A percentile compares a stretch with the other conserved stretches of the same genome.
Evolutionary conservation across 2,797 vertebrate genomes (phyloP).

Genomic region (Phrynocephalus vlangalii): DNA sequence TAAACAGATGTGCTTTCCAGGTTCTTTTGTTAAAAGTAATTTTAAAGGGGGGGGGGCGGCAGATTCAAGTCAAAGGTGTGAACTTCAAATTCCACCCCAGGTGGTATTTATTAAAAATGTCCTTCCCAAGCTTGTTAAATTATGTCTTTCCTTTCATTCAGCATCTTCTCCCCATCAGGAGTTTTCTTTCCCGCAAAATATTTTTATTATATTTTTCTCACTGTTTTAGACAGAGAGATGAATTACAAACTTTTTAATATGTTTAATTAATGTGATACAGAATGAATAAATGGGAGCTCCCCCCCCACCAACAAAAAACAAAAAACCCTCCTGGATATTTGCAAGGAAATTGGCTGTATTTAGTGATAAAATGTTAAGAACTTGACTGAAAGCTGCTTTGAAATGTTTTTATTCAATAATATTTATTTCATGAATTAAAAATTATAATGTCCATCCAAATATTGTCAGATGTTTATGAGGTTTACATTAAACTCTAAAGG

Average conservation of each 20-base stretch:
- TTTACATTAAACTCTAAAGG: background rate
- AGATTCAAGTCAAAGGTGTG: no score
- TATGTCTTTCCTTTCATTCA: no score
- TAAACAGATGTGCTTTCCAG: no score
- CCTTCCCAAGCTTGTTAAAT: no score
- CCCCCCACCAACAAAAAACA: background rate
- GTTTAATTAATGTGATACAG: conserved; percentile 4
- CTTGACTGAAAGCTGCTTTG: background rate
- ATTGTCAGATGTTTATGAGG: background rate
- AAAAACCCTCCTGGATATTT: conserved; percentile 17
- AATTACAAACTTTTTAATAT: conserved; percentile 10
- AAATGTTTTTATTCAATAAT: background rate
- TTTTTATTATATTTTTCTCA: conserved; percentile 21
- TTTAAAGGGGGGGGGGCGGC: no score
- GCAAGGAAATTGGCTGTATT: conserved; percentile 35
- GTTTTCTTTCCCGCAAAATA: conserved; percentile 16
- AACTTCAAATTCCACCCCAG: no score
- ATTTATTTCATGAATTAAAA: background rate
- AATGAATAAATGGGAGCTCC: background rate
- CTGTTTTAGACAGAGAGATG: conserved; percentile 47
- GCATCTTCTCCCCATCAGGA: no score
- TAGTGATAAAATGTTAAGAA: background rate
- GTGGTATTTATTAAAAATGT: no score
- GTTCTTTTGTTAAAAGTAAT: no score
- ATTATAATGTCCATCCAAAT: background rate